A percentile compares a stretch with the other conserved stretches of the same genome.
Conservation (phyloP, 1,140 invertebrate genomes). For the Ips typographus region DNA sequence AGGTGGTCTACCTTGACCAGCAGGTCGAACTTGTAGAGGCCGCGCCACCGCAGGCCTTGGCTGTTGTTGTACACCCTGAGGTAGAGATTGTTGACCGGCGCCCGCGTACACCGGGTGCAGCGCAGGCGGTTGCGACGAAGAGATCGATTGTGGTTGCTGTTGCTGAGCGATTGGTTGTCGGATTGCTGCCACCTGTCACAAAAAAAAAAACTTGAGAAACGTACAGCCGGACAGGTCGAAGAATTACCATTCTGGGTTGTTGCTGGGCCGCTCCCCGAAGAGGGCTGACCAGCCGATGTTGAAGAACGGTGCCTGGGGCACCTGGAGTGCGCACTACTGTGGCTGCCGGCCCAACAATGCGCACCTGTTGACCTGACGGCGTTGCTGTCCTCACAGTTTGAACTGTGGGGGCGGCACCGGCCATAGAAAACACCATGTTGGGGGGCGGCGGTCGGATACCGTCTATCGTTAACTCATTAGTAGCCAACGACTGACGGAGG, state of each 20-base stretch:
- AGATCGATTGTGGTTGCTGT: constrained; percentile 38
- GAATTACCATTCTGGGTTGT: constrained; percentile 25
- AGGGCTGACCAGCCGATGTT: constrained; percentile 55
- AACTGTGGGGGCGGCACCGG: constrained; percentile 53
- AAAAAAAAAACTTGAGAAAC: not conserved
- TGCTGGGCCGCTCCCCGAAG: constrained; percentile 43
- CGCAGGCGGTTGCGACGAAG: constrained; percentile 50
- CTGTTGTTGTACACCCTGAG: constrained; percentile 26
- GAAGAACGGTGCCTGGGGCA: constrained; percentile 53
- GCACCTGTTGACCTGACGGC: constrained; percentile 55
- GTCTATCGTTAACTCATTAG: constrained; percentile 91
- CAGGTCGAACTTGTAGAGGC: constrained; percentile 44
- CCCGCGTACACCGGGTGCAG: constrained; percentile 49
- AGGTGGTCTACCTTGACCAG: constrained; percentile 23
- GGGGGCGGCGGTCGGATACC: constrained; percentile 87
- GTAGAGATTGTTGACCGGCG: constrained; percentile 10
- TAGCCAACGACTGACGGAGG: constrained; percentile 85
- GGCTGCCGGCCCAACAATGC: constrained; percentile 58
- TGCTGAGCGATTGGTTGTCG: constrained; percentile 3
- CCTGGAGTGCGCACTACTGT: constrained; percentile 53
- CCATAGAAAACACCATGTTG: constrained; percentile 61
- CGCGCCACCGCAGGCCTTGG: constrained; percentile 35
- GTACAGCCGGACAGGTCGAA: not conserved
- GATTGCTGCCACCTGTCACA: constrained; percentile 16
- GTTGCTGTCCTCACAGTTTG: constrained; percentile 49